Percentiles rank a stretch among this genome's conserved stretches.
These are phyloP conservation scores for Ctenomys sociabilis DNA, from an alignment of 2,113 vertebrate genomes.

Conservation along the genomic window DNA sequence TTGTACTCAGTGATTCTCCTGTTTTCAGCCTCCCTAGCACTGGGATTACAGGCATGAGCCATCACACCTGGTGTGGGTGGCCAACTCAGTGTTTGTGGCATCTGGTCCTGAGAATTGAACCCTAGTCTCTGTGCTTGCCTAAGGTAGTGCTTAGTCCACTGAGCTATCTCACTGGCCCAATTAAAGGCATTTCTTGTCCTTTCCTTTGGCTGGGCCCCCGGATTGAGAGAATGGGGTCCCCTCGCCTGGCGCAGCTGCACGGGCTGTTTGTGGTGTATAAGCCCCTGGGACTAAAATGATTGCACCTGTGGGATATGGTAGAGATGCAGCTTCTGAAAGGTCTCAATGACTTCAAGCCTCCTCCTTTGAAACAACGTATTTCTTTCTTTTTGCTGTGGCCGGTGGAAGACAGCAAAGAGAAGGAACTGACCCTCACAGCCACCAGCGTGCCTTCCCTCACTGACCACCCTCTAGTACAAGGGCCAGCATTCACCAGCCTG, in stretches of 20 bases:
- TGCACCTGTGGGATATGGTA: slow-evolving; percentile 87
- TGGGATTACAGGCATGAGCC: no score
- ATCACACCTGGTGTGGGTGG: no score
- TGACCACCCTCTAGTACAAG: slow-evolving; percentile 91
- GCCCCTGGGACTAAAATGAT: slow-evolving; percentile 90
- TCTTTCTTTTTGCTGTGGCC: slow-evolving; percentile 86
- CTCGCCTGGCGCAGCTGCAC: slow-evolving; percentile 81
- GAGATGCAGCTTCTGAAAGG: slow-evolving; percentile 91
- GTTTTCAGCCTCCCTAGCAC: no score
- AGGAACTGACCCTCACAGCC: slow-evolving; percentile 83
- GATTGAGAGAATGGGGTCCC: neutral
- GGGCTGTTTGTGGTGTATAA: slow-evolving; percentile 95
- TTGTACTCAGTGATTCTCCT: no score
- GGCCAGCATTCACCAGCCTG: slow-evolving; percentile 88
- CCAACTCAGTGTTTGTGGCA: no score
- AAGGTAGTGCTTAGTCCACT: no score
- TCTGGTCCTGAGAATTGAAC: no score
- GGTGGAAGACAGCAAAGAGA: slow-evolving; percentile 41
- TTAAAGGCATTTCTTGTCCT: no score
- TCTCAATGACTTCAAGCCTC: slow-evolving; percentile 84
- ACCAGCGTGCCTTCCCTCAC: slow-evolving; percentile 87
- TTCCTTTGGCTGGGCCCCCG: rapidly evolving
- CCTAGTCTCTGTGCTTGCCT: no score
- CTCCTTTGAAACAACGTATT: slow-evolving; percentile 79
- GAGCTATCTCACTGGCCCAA: no score